Evolutionary conservation across 2,113 vertebrate species (phyloP).

Genomic region (Oplegnathus fasciatus): DNA sequence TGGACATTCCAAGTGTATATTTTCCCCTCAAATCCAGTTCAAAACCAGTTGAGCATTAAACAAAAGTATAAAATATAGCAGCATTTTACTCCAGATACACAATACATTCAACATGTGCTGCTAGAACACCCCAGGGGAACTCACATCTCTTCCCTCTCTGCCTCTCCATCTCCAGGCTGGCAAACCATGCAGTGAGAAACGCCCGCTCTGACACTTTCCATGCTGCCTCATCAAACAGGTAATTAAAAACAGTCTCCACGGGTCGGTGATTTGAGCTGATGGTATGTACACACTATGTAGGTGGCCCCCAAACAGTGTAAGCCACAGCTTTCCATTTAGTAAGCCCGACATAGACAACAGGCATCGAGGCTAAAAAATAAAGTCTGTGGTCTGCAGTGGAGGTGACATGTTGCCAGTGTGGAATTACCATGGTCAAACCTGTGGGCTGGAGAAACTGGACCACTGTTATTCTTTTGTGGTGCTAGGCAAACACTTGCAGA

Average conservation of each 20-base stretch:
- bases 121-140: constrained; percentile 3
- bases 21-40: not conserved
- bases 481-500: constrained; percentile 26
- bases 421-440: constrained; percentile 29
- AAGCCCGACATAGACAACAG: constrained; percentile 14
- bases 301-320: constrained; percentile 52
- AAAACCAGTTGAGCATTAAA: not conserved
- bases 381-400: constrained; percentile 28
- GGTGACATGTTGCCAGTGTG: constrained; percentile 48
- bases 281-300: constrained; percentile 55
- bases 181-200: constrained; percentile 35
- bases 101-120: constrained; percentile 12
- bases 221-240: constrained; percentile 65
- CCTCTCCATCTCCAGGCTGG: constrained; percentile 40
- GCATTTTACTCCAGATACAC: not conserved
- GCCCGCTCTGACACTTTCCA: constrained; percentile 64
- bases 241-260: constrained; percentile 71
- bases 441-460: constrained; percentile 23
- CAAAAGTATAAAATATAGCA: not conserved
- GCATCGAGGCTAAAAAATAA: constrained; percentile 13
- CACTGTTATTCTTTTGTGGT: constrained; percentile 55
- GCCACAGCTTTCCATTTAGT: constrained; percentile 54
- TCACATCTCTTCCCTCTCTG: not conserved
- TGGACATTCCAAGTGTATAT: not conserved
- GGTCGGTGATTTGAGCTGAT: constrained; percentile 36